Percentiles rank a stretch among this genome's conserved stretches.
Evolutionary conservation across 2,113 vertebrate genomes (phyloP).

Genomic region (Hippoglossus stenolepis): DNA sequence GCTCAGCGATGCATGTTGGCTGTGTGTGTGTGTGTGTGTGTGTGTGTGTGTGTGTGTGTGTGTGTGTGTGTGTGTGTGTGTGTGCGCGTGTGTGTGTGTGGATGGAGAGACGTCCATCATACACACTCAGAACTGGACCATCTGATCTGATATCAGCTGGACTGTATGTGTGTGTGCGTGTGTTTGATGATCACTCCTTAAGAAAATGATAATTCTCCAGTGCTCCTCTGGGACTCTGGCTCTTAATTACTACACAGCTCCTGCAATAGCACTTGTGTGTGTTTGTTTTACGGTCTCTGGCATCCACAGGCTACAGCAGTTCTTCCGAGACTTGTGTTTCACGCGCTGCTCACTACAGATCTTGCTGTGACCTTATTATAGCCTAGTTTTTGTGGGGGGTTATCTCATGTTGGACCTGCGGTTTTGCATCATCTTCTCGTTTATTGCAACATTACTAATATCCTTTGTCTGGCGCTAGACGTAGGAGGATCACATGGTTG

Average conservation of each 20-base stretch:
- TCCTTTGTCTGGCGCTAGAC: neutral
- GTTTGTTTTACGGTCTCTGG: constrained; percentile 12
- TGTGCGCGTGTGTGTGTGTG: neutral
- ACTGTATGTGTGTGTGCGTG: neutral
- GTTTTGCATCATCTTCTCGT: neutral
- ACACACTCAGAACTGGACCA: too few species aligned
- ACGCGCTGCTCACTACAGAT: neutral
- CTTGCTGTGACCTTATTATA: constrained; percentile 19
- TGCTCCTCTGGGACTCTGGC: constrained; percentile 22
- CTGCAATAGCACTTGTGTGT: neutral
- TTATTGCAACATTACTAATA: neutral
- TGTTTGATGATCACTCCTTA: neutral
- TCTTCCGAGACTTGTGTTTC: neutral
- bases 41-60: neutral
- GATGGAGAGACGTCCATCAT: neutral
- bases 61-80: neutral
- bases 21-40: neutral
- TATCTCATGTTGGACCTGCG: neutral
- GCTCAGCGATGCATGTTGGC: neutral
- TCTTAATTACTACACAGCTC: constrained; percentile 8
- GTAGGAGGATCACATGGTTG: neutral
- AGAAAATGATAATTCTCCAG: neutral
- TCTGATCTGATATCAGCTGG: too few species aligned
- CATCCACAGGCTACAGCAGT: neutral
- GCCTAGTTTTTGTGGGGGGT: neutral